Evolutionary conservation across 2,888 invertebrate species (phyloP).

Genomic region (Notodonta dromedarius): DNA sequence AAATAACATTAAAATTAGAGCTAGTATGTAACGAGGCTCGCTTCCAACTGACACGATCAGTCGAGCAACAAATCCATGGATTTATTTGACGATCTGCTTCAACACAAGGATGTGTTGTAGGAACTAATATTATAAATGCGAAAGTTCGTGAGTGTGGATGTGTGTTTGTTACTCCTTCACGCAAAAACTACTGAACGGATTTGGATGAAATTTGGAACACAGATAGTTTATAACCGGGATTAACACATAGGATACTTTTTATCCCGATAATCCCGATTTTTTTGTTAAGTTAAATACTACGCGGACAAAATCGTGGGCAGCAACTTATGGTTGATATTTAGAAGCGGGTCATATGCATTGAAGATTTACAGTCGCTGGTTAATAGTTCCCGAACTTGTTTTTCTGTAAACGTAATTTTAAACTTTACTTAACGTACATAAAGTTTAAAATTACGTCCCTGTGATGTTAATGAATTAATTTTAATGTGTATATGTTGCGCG

Average conservation of each 20-base stretch:
- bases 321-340: too few relatives aligned
- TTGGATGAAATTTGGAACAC: too few relatives aligned
- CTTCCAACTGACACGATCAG: conserved; percentile 1
- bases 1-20: conserved; percentile 16
- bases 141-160: too few relatives aligned
- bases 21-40: conserved; percentile 22
- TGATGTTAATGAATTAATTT: conserved; percentile 55
- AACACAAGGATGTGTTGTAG: too few relatives aligned
- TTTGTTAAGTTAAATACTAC: too few relatives aligned
- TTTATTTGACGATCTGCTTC: not conserved
- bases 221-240: too few relatives aligned
- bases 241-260: too few relatives aligned
- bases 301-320: too few relatives aligned
- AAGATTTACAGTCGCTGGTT: conserved; percentile 18
- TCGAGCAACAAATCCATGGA: not conserved
- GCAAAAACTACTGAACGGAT: too few relatives aligned
- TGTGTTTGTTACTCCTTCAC: too few relatives aligned
- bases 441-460: conserved; percentile 40
- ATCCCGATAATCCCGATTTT: too few relatives aligned
- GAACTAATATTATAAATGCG: too few relatives aligned
- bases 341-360: not conserved
- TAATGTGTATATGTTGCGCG: conserved; percentile 57
- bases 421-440: conserved; percentile 9
- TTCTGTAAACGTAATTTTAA: conserved; percentile 25
- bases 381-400: conserved; percentile 32